These are phyloP conservation scores for Dermolepida albohirtum DNA, from an alignment of 2,888 invertebrate species.

Conservation along the genomic window DNA sequence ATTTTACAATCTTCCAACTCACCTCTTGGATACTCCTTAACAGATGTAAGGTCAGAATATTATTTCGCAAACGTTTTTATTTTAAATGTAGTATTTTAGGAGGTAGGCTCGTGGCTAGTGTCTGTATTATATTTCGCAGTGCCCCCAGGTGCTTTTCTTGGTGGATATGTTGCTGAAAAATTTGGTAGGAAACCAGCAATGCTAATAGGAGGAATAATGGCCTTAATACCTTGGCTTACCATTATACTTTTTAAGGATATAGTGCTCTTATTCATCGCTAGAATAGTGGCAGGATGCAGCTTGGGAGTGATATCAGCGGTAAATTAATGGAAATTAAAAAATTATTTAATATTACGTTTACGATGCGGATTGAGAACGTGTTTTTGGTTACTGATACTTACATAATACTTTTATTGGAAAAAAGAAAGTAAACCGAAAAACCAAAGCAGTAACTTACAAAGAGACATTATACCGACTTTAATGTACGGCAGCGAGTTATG, in stretches of 20 bases:
- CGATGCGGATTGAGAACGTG: too few species aligned
- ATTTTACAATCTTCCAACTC: constrained; percentile 46
- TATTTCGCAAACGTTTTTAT: not conserved
- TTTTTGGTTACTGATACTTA: too few species aligned
- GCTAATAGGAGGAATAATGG: constrained; percentile 67
- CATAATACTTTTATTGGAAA: too few species aligned
- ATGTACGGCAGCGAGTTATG: too few species aligned
- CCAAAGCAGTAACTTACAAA: too few species aligned
- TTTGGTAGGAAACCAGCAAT: constrained; percentile 70
- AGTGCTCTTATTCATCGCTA: constrained; percentile 70
- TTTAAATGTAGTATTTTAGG: constrained; percentile 53
- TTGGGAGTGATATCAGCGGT: constrained; percentile 69
- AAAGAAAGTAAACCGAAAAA: too few species aligned
- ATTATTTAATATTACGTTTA: too few species aligned
- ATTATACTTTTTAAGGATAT: constrained; percentile 54
- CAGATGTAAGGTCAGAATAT: constrained; percentile 26
- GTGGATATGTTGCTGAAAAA: constrained; percentile 69
- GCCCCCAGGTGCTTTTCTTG: constrained; percentile 68
- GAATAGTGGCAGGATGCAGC: constrained; percentile 76
- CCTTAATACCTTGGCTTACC: constrained; percentile 67
- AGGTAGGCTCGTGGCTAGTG: constrained; percentile 70
- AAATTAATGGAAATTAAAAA: too few species aligned
- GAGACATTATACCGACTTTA: too few species aligned
- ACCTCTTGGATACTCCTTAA: constrained; percentile 45
- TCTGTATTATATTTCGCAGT: constrained; percentile 70